These are phyloP conservation scores for Mythimna vitellina DNA, from an alignment of 2,888 invertebrate genomes.

Conservation along the genomic window DNA sequence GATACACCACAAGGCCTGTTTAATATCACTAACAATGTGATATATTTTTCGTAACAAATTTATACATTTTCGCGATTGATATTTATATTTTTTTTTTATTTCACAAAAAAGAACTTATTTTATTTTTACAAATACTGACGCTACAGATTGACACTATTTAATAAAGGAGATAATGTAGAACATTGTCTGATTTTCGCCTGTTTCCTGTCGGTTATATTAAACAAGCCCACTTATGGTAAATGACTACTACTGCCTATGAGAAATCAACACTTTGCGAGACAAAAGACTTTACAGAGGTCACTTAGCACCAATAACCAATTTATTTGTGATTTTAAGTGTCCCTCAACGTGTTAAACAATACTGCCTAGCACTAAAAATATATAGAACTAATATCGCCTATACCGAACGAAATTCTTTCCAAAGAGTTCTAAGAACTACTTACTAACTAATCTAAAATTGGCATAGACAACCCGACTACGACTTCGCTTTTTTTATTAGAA, in stretches of 20 bases:
- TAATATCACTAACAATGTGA: background rate
- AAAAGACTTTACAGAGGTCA: background rate
- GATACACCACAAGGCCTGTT: background rate
- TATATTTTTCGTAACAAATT: background rate
- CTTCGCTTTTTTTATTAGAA: constrained; percentile 9
- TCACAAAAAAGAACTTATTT: too few relatives aligned
- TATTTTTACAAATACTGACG: too few relatives aligned
- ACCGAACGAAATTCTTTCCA: background rate
- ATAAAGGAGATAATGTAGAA: background rate
- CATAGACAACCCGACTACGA: constrained; percentile 13
- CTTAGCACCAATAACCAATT: too few relatives aligned
- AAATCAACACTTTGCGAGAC: background rate
- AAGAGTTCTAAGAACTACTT: background rate
- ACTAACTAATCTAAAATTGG: constrained; percentile 13
- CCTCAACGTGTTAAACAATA: too few relatives aligned
- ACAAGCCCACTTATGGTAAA: background rate
- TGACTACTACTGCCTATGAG: background rate
- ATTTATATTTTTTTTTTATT: too few relatives aligned
- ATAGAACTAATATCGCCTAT: background rate
- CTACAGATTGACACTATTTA: background rate
- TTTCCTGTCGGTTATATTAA: background rate
- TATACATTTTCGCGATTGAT: background rate
- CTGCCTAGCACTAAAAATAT: too few relatives aligned
- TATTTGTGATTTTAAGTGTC: too few relatives aligned
- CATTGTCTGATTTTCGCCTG: background rate